These are phyloP conservation scores for Lineus longissimus DNA, from an alignment of 1,140 invertebrate genomes.

Conservation along the genomic window DNA sequence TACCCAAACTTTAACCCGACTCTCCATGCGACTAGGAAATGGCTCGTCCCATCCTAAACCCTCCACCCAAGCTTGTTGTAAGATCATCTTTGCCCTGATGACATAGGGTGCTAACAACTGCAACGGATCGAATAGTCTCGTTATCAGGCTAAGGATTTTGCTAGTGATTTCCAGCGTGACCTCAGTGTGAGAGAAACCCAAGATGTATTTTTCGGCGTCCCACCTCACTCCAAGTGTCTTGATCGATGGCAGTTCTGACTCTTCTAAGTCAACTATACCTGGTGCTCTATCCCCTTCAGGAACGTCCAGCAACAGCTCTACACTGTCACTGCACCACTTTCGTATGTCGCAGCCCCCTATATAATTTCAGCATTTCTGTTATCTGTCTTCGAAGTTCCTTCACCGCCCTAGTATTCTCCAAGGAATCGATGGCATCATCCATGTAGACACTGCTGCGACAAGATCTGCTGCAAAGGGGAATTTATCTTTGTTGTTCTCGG, in stretches of 20 bases:
- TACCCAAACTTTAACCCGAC: neutral
- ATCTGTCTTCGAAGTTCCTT: slow-evolving; percentile 7
- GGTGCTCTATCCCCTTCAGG: slow-evolving; percentile 3
- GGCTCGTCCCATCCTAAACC: neutral
- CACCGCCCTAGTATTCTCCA: slow-evolving; percentile 1
- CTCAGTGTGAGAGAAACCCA: too few species aligned
- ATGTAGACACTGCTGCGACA: slow-evolving; percentile 21
- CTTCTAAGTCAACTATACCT: slow-evolving; percentile 3
- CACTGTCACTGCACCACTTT: too few species aligned
- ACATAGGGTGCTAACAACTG: neutral
- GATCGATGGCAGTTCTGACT: neutral
- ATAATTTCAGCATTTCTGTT: neutral
- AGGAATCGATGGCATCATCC: slow-evolving; percentile 17
- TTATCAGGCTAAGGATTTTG: neutral
- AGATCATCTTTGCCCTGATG: neutral
- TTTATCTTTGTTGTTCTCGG: neutral
- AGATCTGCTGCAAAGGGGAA: neutral
- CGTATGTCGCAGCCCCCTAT: too few species aligned
- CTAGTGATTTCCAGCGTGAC: neutral
- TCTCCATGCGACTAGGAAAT: neutral
- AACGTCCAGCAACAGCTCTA: slow-evolving; percentile 12
- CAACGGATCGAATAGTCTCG: neutral
- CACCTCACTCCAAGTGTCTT: neutral
- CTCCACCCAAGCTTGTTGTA: neutral
- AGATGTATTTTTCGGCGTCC: neutral